Percentiles rank a stretch among this genome's conserved stretches.
Conservation (phyloP, 1,140 invertebrate species). For the Brachionus koreanus region DNA sequence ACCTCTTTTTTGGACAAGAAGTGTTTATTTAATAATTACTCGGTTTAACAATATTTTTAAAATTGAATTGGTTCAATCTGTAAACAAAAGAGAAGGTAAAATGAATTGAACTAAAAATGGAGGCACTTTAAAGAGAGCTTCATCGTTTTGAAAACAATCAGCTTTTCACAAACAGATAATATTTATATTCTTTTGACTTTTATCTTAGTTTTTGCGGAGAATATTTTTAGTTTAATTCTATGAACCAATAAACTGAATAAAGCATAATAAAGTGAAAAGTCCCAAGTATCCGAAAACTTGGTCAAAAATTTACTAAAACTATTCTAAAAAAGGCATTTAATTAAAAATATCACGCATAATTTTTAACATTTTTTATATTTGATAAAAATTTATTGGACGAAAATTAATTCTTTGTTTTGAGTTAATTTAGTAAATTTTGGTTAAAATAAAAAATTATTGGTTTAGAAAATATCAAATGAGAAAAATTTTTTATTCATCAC, state of each 20-base stretch:
- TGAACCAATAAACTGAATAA: not conserved
- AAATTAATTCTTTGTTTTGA: not conserved
- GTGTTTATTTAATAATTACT: constrained; percentile 42
- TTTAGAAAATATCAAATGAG: not conserved
- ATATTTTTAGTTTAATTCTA: not conserved
- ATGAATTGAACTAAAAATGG: not conserved
- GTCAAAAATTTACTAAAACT: constrained; percentile 12
- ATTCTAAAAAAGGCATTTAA: not conserved
- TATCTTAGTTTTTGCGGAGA: not conserved
- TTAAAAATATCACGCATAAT: constrained; percentile 31
- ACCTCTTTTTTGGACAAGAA: constrained; percentile 40
- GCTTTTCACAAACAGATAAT: not conserved
- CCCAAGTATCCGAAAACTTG: constrained; percentile 24
- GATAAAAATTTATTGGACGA: not conserved
- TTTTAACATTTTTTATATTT: not conserved
- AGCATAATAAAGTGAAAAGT: constrained; percentile 25
- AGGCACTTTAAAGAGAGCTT: not conserved
- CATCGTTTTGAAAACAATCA: not conserved
- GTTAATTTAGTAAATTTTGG: not conserved
- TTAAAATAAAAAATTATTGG: not conserved
- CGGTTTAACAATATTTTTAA: constrained; percentile 18
- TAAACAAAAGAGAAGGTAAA: not conserved
- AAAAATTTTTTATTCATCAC: too few species aligned
- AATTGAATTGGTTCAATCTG: not conserved
- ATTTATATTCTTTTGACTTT: not conserved